Base-by-base conservation (phyloP, 1,140 invertebrate species). In the Drosophila serrata region DNA sequence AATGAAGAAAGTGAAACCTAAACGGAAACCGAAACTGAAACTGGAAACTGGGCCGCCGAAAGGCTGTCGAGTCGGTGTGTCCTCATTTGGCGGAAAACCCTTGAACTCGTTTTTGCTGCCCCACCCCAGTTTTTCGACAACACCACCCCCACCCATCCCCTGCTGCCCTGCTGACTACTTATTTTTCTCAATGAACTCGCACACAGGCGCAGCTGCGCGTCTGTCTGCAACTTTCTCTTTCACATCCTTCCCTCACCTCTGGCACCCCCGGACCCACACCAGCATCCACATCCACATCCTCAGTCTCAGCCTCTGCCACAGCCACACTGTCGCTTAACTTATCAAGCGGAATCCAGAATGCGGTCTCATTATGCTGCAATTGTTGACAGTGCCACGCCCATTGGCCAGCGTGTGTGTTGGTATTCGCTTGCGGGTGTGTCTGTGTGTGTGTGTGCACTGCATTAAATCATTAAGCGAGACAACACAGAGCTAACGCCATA, bases 151-250 rank as follows among this genome's bases (percentile, higher is more conserved):
- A 24, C 24, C 35, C 53, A 33, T 6, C 35, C 11, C 40, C 35
- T 27, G 62, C 55, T 37, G 51, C 37, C 65, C 69, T 60, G 64
- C 61, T 65, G 63, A 67, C 72, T 73, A 61, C 68, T 67, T 81
- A 84, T 87, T 91, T 91, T 91, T 84, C 88, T 91, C 88, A 91
- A 91, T 91, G 88, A 91, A 91, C 72, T 91, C 88, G 55, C 75
- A 84, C 76, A 87, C 72, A 82, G 64, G 65, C 60, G 58, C 72
- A 81, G 76, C 29, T 74, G 49, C 49, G 64, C 64, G 62, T 72
- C 61, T 65, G 79, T 53, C 59, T 72, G 39, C 31, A 58, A 61
- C 53, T 67, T 35, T 46, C 58, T 51, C 45, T 58, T 33, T 53
- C 43, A 12, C 24, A 45, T 13, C 27, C 13, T 11, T 31, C 43